Percentiles rank a stretch among this genome's conserved stretches.
These are phyloP conservation scores for Campoplex capitator DNA, from an alignment of 2,888 invertebrate species.

Conservation along the genomic window DNA sequence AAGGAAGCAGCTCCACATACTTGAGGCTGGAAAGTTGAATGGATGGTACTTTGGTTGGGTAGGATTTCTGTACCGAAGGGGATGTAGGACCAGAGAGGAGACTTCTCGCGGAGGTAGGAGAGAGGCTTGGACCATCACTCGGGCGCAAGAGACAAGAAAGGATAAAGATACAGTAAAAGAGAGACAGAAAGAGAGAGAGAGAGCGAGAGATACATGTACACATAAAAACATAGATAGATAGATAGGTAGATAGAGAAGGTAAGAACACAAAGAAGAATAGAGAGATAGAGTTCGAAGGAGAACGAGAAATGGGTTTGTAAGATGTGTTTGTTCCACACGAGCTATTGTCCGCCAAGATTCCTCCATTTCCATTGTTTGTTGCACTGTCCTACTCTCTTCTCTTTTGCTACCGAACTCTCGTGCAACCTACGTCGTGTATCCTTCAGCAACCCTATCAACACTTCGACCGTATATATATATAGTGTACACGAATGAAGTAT, in stretches of 20 bases:
- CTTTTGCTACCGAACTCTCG: conserved; percentile 61
- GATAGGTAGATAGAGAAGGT: conserved; percentile 9
- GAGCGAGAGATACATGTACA: conserved; percentile 67
- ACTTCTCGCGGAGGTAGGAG: conserved; percentile 46
- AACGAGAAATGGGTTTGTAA: conserved; percentile 72
- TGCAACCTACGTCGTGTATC: conserved; percentile 65
- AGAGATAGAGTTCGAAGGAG: conserved; percentile 70
- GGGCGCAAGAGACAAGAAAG: conserved; percentile 56
- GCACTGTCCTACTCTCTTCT: conserved; percentile 74
- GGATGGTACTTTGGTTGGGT: conserved; percentile 30
- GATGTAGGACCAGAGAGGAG: neutral
- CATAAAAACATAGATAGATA: neutral
- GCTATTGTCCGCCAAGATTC: conserved; percentile 82
- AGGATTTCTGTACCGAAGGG: conserved; percentile 8
- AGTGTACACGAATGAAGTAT: neutral
- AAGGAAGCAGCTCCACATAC: conserved; percentile 37
- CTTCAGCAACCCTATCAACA: conserved; percentile 66
- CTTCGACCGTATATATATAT: neutral
- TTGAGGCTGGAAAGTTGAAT: conserved; percentile 17
- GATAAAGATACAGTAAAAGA: conserved; percentile 21
- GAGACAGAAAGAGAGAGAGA: conserved; percentile 52
- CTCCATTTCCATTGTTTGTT: conserved; percentile 83
- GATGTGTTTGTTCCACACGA: conserved; percentile 84
- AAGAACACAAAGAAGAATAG: conserved; percentile 37
- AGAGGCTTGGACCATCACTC: conserved; percentile 56